phyloP scores from a whole-genome alignment of 2,888 invertebrate species.

The Julus scandinavius region DNA sequence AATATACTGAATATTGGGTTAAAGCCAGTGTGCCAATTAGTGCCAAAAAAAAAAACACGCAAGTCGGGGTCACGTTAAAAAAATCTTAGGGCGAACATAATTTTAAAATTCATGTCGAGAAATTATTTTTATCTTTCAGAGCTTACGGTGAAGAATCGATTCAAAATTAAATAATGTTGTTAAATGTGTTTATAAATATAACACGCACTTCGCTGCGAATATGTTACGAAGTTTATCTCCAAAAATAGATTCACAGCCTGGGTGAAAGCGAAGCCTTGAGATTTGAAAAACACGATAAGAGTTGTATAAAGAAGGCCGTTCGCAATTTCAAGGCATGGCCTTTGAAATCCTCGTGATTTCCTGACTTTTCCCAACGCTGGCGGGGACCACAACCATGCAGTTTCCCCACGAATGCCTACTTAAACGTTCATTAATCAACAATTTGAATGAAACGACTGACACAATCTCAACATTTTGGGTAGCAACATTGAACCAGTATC shows the following conservation, averaged over 20 bases:
- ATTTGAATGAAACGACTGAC: no score
- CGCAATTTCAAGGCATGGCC: no score
- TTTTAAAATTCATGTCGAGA: not conserved
- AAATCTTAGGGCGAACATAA: not conserved
- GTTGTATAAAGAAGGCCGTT: not conserved
- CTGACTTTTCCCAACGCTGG: no score
- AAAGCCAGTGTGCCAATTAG: slow-evolving; percentile 2
- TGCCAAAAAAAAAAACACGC: not conserved
- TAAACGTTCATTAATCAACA: no score
- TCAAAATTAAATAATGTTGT: not conserved
- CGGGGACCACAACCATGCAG: no score
- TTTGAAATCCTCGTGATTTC: no score
- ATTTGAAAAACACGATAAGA: slow-evolving; percentile 16
- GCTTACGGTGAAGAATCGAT: not conserved
- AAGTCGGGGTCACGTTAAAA: not conserved
- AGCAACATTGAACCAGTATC: no score
- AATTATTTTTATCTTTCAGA: not conserved
- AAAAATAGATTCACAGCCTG: slow-evolving; percentile 3
- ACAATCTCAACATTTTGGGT: no score
- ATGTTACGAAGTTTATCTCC: not conserved
- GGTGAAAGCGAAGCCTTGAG: slow-evolving; percentile 39
- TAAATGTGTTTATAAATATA: not conserved
- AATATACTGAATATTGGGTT: not conserved
- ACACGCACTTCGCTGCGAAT: not conserved
- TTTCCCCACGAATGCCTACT: no score